phyloP scores from a whole-genome alignment of 2,113 vertebrate species.

The Promerops cafer region DNA sequence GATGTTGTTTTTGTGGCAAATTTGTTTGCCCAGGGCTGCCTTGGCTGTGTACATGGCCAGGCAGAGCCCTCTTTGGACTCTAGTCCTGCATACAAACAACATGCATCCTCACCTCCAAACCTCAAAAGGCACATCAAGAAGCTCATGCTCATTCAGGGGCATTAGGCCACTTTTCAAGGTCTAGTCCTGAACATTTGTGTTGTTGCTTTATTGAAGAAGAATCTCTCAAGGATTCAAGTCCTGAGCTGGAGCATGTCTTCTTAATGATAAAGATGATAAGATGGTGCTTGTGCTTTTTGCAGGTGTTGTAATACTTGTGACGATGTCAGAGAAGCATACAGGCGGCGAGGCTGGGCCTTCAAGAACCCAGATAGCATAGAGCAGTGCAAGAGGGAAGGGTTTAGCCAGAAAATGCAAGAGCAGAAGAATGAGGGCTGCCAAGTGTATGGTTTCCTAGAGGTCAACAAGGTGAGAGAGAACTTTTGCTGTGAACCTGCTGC shows the following conservation, averaged over 20 bases:
- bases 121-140: background rate
- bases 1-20: background rate
- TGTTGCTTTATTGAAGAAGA: background rate
- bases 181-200: background rate
- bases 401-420: constrained; percentile 98
- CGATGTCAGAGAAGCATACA: constrained; percentile 94
- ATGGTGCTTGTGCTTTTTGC: background rate
- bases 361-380: constrained; percentile 96
- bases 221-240: background rate
- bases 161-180: background rate
- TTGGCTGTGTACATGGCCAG: background rate
- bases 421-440: constrained; percentile 98
- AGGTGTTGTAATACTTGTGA: constrained; percentile 97
- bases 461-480: constrained; percentile 85
- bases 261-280: background rate
- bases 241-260: background rate
- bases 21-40: background rate
- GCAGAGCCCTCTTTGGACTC: background rate
- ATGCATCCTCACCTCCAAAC: background rate
- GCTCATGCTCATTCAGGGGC: background rate
- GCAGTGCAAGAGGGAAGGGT: constrained; percentile 95
- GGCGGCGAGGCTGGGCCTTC: constrained; percentile 95
- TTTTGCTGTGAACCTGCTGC: background rate
- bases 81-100: background rate
- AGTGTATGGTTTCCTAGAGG: constrained; percentile 95